Percentiles rank a stretch among this genome's conserved stretches.
Evolutionary conservation across 2,797 vertebrate genomes (phyloP).

Genomic region (Spheniscus humboldti): DNA sequence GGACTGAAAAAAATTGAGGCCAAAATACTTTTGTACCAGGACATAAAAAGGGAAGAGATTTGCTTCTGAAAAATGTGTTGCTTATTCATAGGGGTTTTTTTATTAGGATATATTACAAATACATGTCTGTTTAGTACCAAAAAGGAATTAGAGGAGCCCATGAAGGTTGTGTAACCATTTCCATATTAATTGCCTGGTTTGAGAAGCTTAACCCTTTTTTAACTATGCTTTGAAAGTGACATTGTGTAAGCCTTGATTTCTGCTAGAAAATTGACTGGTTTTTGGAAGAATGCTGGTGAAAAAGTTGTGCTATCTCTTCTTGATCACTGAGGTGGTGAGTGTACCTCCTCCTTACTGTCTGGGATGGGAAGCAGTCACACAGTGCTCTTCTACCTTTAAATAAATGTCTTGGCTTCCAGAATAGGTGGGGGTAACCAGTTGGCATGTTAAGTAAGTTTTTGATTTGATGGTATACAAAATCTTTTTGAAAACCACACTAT

Average conservation of each 20-base stretch:
- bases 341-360: background rate
- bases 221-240: background rate
- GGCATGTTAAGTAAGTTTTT: background rate
- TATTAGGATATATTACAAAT: background rate
- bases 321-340: background rate
- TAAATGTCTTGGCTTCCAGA: background rate
- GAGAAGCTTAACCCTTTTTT: background rate
- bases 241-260: background rate
- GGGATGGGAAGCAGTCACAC: background rate
- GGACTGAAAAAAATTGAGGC: background rate
- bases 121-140: background rate
- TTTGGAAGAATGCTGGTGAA: background rate
- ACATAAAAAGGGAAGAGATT: background rate
- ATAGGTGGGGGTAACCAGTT: background rate
- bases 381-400: background rate
- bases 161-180: slow-evolving; percentile 14
- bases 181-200: background rate
- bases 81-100: background rate
- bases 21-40: background rate
- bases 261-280: background rate
- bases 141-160: slow-evolving; percentile 1
- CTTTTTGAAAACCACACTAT: background rate
- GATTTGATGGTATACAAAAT: background rate
- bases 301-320: background rate
- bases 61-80: background rate